Base-by-base conservation (phyloP, 2,888 invertebrate species). In the Phanerotoma sp. region DNA sequence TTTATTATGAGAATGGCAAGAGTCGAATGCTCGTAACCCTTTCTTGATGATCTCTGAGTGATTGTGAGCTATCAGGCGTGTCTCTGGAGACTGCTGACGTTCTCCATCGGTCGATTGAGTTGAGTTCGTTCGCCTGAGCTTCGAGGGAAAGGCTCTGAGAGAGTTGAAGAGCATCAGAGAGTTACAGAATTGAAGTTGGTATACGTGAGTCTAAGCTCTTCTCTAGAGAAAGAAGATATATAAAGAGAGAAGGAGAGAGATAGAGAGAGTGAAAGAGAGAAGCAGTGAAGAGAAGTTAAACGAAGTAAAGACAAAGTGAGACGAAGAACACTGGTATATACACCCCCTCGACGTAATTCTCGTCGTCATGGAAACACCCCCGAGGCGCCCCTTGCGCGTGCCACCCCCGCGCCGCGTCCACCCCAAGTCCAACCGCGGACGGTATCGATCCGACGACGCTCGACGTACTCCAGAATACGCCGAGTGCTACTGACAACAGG, bases 361-460 rank as follows among this genome's bases (percentile, higher is more conserved):
- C 59, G 72, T 73, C 62, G 54, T 60, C 70, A 73, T 73, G 68
- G 73, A 56, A 73, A 73, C 73, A 72, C 73, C 73, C 70, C 71
- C 63, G 66, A 70, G 73, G 71, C 72, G 68, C 70, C 68, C 62
- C 61, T 57, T 62, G 59, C 62, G 62, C 61, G 66, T 63, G 64
- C 68, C 71, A 67, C 67, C 71, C 70, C 67, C 67, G 69, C 69
- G 59, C 67, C 66, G 66, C 69, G 59, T 62, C 64, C 61, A 56
- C 57, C 63, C 53, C 59, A 57, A 15, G 35, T 51, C 54, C 37
- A 49, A 57, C 47, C 32, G 41, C 45, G 45, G 48, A 47, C 42
- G 42, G 47, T 55, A 55, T 55, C 55, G 55, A 55, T 55, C 55
- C 55, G 67, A 65, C 69, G 69, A 69, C 58, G 67, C 68, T 70